A percentile compares a stretch with the other conserved stretches of the same genome.
These are phyloP conservation scores for Caenorhabditis doughertyi DNA, from an alignment of 2,888 invertebrate genomes.

Conservation along the genomic window DNA sequence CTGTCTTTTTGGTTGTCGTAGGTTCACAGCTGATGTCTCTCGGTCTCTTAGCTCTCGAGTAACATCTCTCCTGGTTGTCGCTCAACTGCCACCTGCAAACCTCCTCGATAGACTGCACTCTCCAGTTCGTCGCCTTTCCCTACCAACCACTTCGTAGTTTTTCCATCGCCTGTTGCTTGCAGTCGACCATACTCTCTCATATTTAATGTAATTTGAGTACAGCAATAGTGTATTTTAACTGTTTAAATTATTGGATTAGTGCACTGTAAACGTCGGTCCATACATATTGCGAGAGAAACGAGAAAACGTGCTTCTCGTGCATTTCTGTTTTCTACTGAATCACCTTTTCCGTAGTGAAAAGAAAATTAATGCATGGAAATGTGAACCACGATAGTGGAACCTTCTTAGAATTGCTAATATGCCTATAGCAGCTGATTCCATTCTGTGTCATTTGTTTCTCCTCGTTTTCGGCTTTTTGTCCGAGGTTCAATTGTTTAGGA, in stretches of 20 bases:
- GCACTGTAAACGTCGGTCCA: no score
- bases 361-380: conserved; percentile 54
- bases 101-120: conserved; percentile 50
- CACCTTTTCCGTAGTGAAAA: conserved; percentile 22
- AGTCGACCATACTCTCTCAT: neutral
- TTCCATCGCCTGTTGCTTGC: conserved; percentile 6
- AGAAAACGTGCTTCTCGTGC: conserved; percentile 11
- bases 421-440: conserved; percentile 32
- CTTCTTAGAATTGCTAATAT: conserved; percentile 54
- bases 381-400: conserved; percentile 36
- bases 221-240: no score
- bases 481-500: conserved; percentile 2
- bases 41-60: conserved; percentile 46
- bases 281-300: neutral
- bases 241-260: no score
- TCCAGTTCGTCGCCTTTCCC: conserved; percentile 19
- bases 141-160: conserved; percentile 48
- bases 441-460: conserved; percentile 5
- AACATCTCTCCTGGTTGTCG: conserved; percentile 44
- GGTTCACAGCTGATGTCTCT: conserved; percentile 43
- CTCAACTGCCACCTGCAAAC: conserved; percentile 57
- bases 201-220: neutral
- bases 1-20: conserved; percentile 15
- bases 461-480: conserved; percentile 20
- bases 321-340: conserved; percentile 5